Evolutionary conservation across 2,888 invertebrate species (phyloP), one percentile per base, ranked within the genome.

Genomic region (Watsonalla binaria): DNA sequence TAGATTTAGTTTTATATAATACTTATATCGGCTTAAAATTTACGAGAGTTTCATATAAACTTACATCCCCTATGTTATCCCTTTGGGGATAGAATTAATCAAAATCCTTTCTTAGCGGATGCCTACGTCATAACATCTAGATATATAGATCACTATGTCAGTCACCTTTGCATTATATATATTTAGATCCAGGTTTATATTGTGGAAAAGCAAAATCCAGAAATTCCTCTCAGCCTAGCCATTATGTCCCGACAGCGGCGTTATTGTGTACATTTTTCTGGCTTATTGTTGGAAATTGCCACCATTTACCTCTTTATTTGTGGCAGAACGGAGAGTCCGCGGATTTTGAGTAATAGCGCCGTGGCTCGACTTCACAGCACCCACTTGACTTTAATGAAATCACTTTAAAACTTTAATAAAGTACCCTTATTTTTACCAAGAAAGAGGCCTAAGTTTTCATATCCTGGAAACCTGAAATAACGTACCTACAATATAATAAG

Each of bases 251-350:
- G 66, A 70, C 70, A 66, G 62, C 46, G 53, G 60, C 74, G 68
- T 73, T 80, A 81, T 78, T 74, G 77, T 69, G 59, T 65, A 69
- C 61, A 80, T 82, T 82, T 84, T 79, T 83, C 80, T 70, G 68
- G 76, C 76, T 80, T 77, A 80, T 77, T 80, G 76, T 74, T 57
- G 67, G 61, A 76, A 80, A 84, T 84, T 73, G 74, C 76, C 61
- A 65, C 65, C 74, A 74, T 84, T 82, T 77, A 74, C 75, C 70
- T 74, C 70, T 72, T 76, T 74, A 75, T 66, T 63, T 66, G 68
- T 62, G 63, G 62, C 62, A 57, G 59, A 57, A 55, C 45, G 45
- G 54, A 50, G 56, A 57, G 64, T 58, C 39, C 45, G 33, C 52
- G 59, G 57, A 51, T 60, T 61, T 64, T 55, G 61, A 62, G 63